Base-by-base conservation (phyloP, 2,797 vertebrate genomes). In the Psittacula echo region DNA sequence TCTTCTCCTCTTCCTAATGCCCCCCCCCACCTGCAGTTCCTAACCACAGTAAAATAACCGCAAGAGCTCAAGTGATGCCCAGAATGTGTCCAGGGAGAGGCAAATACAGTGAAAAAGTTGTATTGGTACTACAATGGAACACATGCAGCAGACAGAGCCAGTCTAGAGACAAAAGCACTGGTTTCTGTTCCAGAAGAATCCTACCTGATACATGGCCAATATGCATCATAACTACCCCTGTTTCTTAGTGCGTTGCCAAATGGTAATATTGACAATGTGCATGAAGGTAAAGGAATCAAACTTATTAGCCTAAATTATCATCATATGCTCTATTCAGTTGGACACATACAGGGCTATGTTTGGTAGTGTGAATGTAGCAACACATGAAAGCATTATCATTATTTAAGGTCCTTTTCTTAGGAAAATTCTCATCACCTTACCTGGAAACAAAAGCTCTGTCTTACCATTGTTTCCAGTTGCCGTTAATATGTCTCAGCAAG, bases 401-500 rank as follows among this genome's bases (percentile, higher is more conserved):
- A 65, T 92, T 68, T 65, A 58, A 51, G 11, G 17, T 62, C 7
- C 16, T 83, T 94, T 89, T 68, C 29, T 64, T 48, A 13, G 16
- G 41, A 93, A 78, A 87, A 90, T 37, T 83, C 45, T 54, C 53
- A 47, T 77, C n/a, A 77, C 20, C 45, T 80, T 70, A 83, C 34
- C 75, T 92, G 75, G 79, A 90, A 77, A 81, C 9, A 89, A 91
- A 87, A 93, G 23, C 48, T 94, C 87, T 83, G 12, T 23, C 65
- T 77, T 72, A 79, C 34, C 48, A 34, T 65, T 76, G 87, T 94
- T 97, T 93, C 68, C 68, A 90, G 42, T 65, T 88, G 82, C 79
- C 27, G 0, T 77, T 77, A 94, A 85, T 91, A 85, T 30, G 67
- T 90, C 90, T 96, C 93, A 85, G 76, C 68, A 95, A 97, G 94